These are phyloP conservation scores for Drosophila lacteicornis DNA, from an alignment of 1,140 invertebrate genomes.

Conservation along the genomic window DNA sequence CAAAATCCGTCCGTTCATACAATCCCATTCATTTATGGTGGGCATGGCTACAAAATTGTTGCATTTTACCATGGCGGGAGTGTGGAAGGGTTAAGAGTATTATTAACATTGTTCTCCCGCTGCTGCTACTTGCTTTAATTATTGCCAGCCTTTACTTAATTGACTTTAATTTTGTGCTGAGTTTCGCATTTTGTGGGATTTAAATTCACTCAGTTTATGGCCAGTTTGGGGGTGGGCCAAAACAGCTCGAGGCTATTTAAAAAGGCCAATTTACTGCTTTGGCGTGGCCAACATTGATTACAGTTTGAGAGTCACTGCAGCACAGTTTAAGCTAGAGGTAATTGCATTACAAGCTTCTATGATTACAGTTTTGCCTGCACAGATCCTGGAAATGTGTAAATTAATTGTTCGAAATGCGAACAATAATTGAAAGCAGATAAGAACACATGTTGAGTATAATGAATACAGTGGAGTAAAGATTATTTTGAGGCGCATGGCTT, in stretches of 20 bases:
- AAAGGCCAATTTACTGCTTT: slow-evolving; percentile 34
- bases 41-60: slow-evolving; percentile 28
- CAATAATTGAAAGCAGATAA: neutral
- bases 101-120: slow-evolving; percentile 26
- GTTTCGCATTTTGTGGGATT: slow-evolving; percentile 30
- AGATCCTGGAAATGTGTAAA: slow-evolving; percentile 2
- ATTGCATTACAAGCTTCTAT: slow-evolving; percentile 9
- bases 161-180: slow-evolving; percentile 40
- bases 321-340: slow-evolving; percentile 9
- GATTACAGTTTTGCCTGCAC: slow-evolving; percentile 28
- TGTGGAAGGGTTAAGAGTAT: slow-evolving; percentile 10
- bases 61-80: slow-evolving; percentile 5
- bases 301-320: slow-evolving; percentile 24
- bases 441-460: slow-evolving; percentile 1
- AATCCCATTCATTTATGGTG: slow-evolving; percentile 5
- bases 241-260: slow-evolving; percentile 25
- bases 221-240: slow-evolving; percentile 15
- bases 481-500: neutral
- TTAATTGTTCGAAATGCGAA: slow-evolving; percentile 4
- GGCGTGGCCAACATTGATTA: slow-evolving; percentile 22
- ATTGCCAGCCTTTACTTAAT: slow-evolving; percentile 44
- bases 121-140: slow-evolving; percentile 25
- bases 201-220: slow-evolving; percentile 38
- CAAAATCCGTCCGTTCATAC: slow-evolving; percentile 1
- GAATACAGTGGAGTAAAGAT: neutral